phyloP scores from a whole-genome alignment of 2,888 invertebrate genomes.

The Lobophora halterata region DNA sequence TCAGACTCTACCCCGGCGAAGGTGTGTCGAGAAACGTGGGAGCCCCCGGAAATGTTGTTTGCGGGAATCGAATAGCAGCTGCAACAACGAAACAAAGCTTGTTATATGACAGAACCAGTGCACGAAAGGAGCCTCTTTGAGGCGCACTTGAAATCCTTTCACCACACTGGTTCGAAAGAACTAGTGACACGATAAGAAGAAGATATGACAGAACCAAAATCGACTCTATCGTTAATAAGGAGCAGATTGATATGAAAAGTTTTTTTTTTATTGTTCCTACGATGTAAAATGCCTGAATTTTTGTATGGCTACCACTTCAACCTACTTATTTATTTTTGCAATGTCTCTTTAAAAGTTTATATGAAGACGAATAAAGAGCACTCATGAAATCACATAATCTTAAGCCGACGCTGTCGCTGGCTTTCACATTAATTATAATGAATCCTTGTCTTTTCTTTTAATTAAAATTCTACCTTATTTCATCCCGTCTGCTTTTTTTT shows the following conservation, averaged over 20 bases:
- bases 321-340: no score
- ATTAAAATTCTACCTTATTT: conserved; percentile 26
- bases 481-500: neutral
- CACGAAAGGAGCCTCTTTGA: neutral
- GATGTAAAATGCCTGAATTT: no score
- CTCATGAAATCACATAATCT: conserved; percentile 18
- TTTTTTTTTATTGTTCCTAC: no score
- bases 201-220: neutral
- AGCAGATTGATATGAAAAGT: no score
- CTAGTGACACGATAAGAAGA: no score
- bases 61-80: conserved; percentile 83
- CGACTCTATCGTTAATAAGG: no score
- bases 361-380: neutral
- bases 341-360: no score
- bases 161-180: no score
- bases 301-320: no score
- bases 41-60: conserved; percentile 84
- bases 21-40: conserved; percentile 78
- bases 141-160: no score
- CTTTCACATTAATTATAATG: conserved; percentile 24
- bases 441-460: conserved; percentile 21
- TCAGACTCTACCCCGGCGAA: conserved; percentile 67
- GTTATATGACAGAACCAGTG: neutral
- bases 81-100: conserved; percentile 41
- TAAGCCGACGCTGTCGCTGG: conserved; percentile 8